Conservation (phyloP, 2,113 vertebrate genomes). For the Oncorhynchus keta region DNA sequence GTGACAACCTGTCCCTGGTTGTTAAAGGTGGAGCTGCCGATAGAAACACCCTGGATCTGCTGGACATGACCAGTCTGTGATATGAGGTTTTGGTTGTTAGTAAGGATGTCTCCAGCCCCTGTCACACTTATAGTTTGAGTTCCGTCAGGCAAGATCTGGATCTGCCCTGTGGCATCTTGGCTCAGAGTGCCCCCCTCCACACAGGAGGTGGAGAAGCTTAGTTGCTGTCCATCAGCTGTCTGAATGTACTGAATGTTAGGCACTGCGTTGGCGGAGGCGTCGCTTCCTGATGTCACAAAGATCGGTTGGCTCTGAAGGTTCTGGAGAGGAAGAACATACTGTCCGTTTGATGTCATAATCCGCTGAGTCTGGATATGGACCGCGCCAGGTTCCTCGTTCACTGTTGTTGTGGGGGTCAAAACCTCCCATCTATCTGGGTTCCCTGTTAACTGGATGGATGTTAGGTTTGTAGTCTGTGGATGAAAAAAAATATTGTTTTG, state of each 20-base stretch:
- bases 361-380: conserved; percentile 92
- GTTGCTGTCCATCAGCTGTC: conserved; percentile 88
- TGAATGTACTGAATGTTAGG: conserved; percentile 99
- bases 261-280: conserved; percentile 91
- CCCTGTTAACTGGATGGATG: conserved; percentile 87
- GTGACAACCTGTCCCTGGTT: conserved; percentile 96
- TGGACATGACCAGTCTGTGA: conserved; percentile 91
- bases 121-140: conserved; percentile 88
- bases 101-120: conserved; percentile 83
- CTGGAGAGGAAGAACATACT: conserved; percentile 98
- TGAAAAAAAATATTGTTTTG: not conserved
- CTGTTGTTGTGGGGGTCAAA: conserved; percentile 82
- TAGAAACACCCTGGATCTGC: conserved; percentile 92
- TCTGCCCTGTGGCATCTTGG: conserved; percentile 90
- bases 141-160: conserved; percentile 94
- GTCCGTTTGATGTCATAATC: conserved; percentile 92
- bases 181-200: conserved; percentile 87
- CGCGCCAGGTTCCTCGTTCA: conserved; percentile 93
- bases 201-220: conserved; percentile 89
- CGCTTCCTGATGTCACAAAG: conserved; percentile 92
- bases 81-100: conserved; percentile 88
- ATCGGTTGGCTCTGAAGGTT: conserved; percentile 97
- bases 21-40: conserved; percentile 91
- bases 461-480: conserved; percentile 83
- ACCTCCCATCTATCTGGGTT: conserved; percentile 94